phyloP scores from a whole-genome alignment of 2,113 vertebrate species.

The Guaruba guarouba region DNA sequence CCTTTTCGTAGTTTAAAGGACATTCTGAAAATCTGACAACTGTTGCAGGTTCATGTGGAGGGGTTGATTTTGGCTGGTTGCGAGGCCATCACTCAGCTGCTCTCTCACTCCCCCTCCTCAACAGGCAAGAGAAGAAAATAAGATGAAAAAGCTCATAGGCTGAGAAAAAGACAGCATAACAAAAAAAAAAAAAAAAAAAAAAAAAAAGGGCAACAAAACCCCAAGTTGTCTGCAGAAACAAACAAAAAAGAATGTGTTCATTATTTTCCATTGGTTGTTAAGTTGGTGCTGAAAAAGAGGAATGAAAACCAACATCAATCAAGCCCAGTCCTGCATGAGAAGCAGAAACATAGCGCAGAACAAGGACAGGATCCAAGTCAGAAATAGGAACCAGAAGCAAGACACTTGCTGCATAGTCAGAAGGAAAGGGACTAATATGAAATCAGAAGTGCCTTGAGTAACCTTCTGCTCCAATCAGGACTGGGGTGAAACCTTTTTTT shows the following conservation, averaged over 20 bases:
- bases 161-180: neutral
- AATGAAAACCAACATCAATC: neutral
- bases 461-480: neutral
- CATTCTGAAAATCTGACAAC: neutral
- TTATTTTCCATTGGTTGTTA: neutral
- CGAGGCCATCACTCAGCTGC: accelerated
- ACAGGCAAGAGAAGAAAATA: neutral
- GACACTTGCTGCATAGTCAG: neutral
- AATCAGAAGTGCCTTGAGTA: neutral
- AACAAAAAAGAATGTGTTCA: neutral
- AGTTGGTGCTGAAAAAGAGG: neutral
- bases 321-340: neutral
- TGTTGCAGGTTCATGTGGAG: neutral
- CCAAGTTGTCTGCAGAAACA: neutral
- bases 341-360: neutral
- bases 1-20: neutral
- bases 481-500: neutral
- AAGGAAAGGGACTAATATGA: neutral
- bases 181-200: neutral
- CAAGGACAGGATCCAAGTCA: neutral
- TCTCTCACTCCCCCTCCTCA: neutral
- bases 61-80: neutral
- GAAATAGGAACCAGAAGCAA: neutral
- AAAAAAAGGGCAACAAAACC: neutral
- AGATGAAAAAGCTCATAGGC: neutral